Conservation (phyloP, 2,797 vertebrate species). For the Geotrypetes seraphini region DNA sequence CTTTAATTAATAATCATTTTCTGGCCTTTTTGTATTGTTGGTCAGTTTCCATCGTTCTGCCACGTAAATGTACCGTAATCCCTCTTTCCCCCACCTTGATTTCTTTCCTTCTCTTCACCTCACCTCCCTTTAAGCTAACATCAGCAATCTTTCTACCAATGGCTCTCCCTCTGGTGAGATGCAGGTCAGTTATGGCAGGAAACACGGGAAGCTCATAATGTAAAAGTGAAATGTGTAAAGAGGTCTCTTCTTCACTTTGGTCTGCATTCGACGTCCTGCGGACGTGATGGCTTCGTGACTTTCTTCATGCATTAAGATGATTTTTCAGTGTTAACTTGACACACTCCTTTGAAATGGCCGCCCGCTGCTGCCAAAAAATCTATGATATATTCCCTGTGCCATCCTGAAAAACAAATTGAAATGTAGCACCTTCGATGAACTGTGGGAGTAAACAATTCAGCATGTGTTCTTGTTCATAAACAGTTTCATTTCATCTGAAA, state of each 20-base stretch:
- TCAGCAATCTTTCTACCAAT: neutral
- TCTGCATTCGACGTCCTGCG: neutral
- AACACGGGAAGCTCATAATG: neutral
- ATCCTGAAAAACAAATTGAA: slow-evolving; percentile 49
- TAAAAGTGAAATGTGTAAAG: slow-evolving; percentile 3
- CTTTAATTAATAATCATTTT: slow-evolving; percentile 18
- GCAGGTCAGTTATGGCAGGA: neutral
- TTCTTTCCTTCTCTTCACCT: slow-evolving; percentile 3
- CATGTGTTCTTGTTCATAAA: slow-evolving; percentile 59
- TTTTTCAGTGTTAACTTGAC: slow-evolving; percentile 28
- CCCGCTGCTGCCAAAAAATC: slow-evolving; percentile 38
- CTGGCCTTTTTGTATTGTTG: slow-evolving; percentile 17
- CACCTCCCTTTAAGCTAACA: neutral
- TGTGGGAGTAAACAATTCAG: slow-evolving; percentile 58
- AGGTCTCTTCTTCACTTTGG: neutral
- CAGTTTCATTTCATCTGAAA: slow-evolving; percentile 51
- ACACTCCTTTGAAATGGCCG: slow-evolving; percentile 45
- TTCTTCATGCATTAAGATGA: slow-evolving; percentile 31
- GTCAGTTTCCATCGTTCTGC: slow-evolving; percentile 4
- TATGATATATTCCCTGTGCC: slow-evolving; percentile 47
- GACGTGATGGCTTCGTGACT: slow-evolving; percentile 48
- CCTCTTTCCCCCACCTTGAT: fast-evolving
- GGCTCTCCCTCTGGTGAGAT: neutral
- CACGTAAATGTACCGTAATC: neutral
- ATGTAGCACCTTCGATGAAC: slow-evolving; percentile 41